Evolutionary conservation across 2,797 vertebrate genomes (phyloP).

Genomic region (Protonibea diacanthus): DNA sequence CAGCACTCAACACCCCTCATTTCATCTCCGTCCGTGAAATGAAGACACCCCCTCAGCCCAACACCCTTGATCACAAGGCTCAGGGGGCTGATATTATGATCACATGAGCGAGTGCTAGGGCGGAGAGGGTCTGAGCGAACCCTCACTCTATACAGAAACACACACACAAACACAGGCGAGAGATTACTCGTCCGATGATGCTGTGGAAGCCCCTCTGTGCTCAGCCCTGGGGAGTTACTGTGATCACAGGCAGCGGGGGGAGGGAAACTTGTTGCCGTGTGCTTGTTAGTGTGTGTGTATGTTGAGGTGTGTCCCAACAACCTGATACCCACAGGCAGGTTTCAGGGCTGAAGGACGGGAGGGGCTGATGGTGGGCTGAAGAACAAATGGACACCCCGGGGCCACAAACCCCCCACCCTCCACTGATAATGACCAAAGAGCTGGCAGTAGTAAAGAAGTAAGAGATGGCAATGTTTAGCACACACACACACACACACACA

Average conservation of each 20-base stretch:
- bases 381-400: conserved; percentile 63
- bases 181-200: conserved; percentile 54
- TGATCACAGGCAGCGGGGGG: conserved; percentile 60
- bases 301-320: conserved; percentile 65
- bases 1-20: conserved; percentile 12
- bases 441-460: conserved; percentile 59
- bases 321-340: conserved; percentile 66
- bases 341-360: conserved; percentile 48
- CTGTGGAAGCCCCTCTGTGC: conserved; percentile 57
- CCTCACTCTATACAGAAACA: conserved; percentile 26
- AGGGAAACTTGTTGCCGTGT: conserved; percentile 33
- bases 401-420: conserved; percentile 38
- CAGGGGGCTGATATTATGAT: conserved; percentile 56
- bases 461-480: conserved; percentile 64
- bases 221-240: conserved; percentile 63
- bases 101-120: conserved; percentile 59
- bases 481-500: conserved; percentile 11
- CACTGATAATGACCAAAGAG: conserved; percentile 46
- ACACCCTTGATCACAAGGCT: conserved; percentile 51
- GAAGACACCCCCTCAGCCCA: conserved; percentile 30
- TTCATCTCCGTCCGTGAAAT: conserved; percentile 24
- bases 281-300: conserved; percentile 19
- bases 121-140: conserved; percentile 31
- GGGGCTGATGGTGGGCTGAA: conserved; percentile 54
- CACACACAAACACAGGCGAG: conserved; percentile 41